phyloP scores from a whole-genome alignment of 2,797 vertebrate genomes.

The Esox masquinongy region DNA sequence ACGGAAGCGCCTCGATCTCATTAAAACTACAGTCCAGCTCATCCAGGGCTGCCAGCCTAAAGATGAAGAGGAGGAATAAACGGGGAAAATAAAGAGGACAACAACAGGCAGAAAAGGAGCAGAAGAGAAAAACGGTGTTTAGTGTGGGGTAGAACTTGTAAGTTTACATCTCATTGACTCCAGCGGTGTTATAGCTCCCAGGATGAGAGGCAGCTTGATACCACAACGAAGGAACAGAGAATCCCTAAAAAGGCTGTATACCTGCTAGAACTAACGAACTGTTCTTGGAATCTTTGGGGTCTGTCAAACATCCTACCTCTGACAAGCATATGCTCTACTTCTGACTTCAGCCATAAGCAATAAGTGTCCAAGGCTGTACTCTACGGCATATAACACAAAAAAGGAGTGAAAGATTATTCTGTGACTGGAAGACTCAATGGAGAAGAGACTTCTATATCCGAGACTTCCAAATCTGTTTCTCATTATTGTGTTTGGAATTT shows the following conservation, averaged over 20 bases:
- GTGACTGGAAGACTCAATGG: neutral
- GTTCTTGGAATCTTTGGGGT: neutral
- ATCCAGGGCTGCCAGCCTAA: conserved; percentile 84
- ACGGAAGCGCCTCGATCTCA: conserved; percentile 92
- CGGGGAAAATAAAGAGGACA: neutral
- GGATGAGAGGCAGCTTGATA: neutral
- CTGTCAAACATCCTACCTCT: neutral
- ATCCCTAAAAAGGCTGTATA: neutral
- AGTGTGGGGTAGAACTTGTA: neutral
- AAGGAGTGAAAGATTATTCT: neutral
- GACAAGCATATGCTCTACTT: neutral
- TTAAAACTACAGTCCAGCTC: conserved; percentile 98
- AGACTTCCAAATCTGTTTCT: conserved; percentile 16
- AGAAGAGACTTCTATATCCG: neutral
- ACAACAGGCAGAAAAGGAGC: neutral
- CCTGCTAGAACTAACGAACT: neutral
- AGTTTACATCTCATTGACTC: neutral
- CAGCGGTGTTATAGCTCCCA: neutral
- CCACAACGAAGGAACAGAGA: neutral
- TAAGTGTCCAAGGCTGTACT: neutral
- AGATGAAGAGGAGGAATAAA: neutral
- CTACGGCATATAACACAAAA: neutral
- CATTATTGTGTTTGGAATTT: conserved; percentile 1
- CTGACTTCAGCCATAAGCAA: neutral
- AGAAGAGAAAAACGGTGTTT: neutral